Conservation (phyloP, 2,113 vertebrate species). For the Chaetodon auriga region DNA sequence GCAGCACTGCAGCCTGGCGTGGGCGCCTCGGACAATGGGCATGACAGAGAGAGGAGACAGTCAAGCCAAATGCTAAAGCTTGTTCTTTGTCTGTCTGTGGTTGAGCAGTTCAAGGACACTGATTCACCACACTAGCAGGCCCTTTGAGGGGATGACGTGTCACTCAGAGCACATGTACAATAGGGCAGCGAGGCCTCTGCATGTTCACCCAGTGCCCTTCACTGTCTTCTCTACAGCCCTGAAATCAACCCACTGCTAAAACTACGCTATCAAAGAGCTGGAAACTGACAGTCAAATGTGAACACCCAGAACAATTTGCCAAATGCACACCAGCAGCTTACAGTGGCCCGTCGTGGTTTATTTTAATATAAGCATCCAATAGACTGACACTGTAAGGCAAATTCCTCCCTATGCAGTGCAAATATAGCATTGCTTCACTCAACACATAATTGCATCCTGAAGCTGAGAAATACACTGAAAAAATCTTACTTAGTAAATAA, state of each 20-base stretch:
- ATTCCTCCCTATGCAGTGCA: slow-evolving; percentile 13
- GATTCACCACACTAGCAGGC: slow-evolving; percentile 79
- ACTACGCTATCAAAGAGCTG: slow-evolving; percentile 43
- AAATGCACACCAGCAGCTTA: slow-evolving; percentile 61
- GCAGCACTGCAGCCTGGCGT: slow-evolving; percentile 28
- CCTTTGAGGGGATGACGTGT: slow-evolving; percentile 81
- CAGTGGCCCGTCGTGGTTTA: slow-evolving; percentile 55
- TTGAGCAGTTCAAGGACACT: slow-evolving; percentile 84
- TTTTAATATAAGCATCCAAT: slow-evolving; percentile 37
- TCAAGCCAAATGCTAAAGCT: slow-evolving; percentile 62
- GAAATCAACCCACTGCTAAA: slow-evolving; percentile 42
- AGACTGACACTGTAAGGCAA: slow-evolving; percentile 28
- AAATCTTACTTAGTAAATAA: slow-evolving; percentile 38
- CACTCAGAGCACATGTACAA: slow-evolving; percentile 78
- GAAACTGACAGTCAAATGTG: slow-evolving; percentile 45
- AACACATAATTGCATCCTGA: slow-evolving; percentile 40
- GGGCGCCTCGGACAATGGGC: slow-evolving; percentile 54
- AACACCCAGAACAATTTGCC: slow-evolving; percentile 62
- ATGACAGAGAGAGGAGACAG: slow-evolving; percentile 54
- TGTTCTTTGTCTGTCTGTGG: slow-evolving; percentile 76
- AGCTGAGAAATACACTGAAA: slow-evolving; percentile 66
- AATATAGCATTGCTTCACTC: slow-evolving; percentile 55
- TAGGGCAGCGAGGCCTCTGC: slow-evolving; percentile 62
- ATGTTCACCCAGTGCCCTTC: slow-evolving; percentile 75
- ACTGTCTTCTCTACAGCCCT: slow-evolving; percentile 57